Evolutionary conservation across 2,797 vertebrate genomes (phyloP).

Genomic region (Calcarius lapponicus): DNA sequence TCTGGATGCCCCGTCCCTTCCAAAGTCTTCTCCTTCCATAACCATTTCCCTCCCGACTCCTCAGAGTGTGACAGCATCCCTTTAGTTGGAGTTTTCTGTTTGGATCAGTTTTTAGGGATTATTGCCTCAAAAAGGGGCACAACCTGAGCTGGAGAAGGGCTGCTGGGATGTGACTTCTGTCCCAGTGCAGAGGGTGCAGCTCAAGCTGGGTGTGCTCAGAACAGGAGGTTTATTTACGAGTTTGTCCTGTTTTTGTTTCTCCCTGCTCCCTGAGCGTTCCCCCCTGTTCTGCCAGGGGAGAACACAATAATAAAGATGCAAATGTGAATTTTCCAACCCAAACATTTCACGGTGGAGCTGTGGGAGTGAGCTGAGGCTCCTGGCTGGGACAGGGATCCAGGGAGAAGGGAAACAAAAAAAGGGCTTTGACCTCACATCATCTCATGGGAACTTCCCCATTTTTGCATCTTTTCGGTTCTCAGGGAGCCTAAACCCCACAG

Average conservation of each 20-base stretch:
- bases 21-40: not conserved
- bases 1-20: not conserved
- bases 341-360: not conserved
- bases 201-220: not conserved
- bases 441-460: not conserved
- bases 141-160: not conserved
- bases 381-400: fast-evolving
- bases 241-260: not conserved
- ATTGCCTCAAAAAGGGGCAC: not conserved
- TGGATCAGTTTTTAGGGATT: fast-evolving
- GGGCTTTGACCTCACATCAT: not conserved
- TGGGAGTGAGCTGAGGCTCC: not conserved
- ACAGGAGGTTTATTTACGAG: not conserved
- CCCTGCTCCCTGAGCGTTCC: not conserved
- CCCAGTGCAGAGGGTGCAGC: not conserved
- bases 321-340: not conserved
- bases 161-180: not conserved
- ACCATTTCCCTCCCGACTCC: not conserved
- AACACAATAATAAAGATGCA: not conserved
- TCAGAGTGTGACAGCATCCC: not conserved
- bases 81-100: not conserved
- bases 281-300: fast-evolving
- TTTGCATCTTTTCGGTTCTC: not conserved
- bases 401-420: too few relatives aligned
- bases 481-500: not conserved